phyloP scores from a whole-genome alignment of 2,113 vertebrate genomes.

The Dolichotis patagonum region DNA sequence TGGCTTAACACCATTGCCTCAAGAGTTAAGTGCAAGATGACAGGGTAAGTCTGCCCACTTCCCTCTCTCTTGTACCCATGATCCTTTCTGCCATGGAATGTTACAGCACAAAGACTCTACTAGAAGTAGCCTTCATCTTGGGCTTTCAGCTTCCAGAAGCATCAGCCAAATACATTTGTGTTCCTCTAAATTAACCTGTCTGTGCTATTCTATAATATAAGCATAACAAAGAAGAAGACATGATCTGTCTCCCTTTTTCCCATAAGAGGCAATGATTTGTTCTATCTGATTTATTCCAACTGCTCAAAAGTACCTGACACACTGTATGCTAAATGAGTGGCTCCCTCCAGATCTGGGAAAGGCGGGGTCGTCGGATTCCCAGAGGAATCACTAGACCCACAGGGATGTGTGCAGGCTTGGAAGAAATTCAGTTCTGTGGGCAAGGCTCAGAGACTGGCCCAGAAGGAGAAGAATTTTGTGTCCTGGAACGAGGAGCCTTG shows the following conservation, averaged over 20 bases:
- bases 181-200: neutral
- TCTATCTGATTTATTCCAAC: neutral
- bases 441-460: neutral
- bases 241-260: neutral
- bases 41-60: too few relatives aligned
- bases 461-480: neutral
- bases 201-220: neutral
- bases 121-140: neutral
- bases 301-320: neutral
- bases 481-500: neutral
- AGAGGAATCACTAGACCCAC: neutral
- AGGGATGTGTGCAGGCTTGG: too few relatives aligned
- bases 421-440: neutral
- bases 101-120: neutral
- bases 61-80: too few relatives aligned
- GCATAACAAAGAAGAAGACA: neutral
- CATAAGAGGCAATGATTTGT: neutral
- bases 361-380: too few relatives aligned
- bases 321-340: rapidly evolving
- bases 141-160: neutral
- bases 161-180: neutral
- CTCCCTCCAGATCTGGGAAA: neutral
- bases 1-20: neutral
- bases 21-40: neutral
- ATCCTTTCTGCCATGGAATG: neutral